phyloP scores from a whole-genome alignment of 2,797 vertebrate genomes.

The Neolamprologus multifasciatus region DNA sequence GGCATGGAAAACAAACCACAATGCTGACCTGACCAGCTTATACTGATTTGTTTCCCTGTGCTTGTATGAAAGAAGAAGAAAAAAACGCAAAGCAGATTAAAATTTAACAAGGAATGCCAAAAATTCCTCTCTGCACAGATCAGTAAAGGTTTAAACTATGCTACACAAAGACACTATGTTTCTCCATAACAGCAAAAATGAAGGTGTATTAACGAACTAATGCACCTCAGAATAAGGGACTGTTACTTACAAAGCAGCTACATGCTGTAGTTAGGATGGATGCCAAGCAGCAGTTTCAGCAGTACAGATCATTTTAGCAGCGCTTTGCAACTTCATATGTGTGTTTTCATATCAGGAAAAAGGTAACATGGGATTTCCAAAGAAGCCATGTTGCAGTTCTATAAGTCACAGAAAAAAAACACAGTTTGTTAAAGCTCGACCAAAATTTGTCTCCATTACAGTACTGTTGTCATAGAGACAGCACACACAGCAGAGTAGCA shows the following conservation, averaged over 20 bases:
- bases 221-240: neutral
- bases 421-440: neutral
- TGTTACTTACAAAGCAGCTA: neutral
- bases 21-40: conserved; percentile 71
- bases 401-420: neutral
- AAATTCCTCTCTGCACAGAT: conserved; percentile 58
- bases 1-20: conserved; percentile 60
- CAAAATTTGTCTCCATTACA: neutral
- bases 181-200: conserved; percentile 27
- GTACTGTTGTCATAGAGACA: neutral
- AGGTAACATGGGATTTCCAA: neutral
- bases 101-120: conserved; percentile 68
- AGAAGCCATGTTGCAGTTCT: neutral
- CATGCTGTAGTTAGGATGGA: neutral
- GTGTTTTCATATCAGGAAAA: neutral
- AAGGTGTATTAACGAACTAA: neutral
- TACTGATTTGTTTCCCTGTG: conserved; percentile 60
- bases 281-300: neutral
- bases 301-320: neutral
- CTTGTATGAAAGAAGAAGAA: conserved; percentile 33
- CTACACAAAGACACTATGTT: conserved; percentile 34
- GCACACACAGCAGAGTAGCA: neutral
- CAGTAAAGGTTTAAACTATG: conserved; percentile 45
- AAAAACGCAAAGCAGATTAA: conserved; percentile 71
- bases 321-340: neutral